Evolutionary conservation across 2,888 invertebrate species (phyloP).

Genomic region (Brachyopa scutellaris): DNA sequence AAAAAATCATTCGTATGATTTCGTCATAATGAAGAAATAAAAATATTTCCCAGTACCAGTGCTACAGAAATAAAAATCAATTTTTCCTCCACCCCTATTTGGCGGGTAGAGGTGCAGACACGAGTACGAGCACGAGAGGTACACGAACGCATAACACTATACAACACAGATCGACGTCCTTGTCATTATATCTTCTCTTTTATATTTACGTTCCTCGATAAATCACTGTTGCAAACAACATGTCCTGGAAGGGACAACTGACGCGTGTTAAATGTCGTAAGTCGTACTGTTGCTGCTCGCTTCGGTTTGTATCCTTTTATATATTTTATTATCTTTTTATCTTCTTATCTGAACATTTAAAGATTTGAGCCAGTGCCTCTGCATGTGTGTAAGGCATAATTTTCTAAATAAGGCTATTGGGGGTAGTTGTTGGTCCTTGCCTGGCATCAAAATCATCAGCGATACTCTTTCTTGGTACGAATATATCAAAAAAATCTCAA

Average conservation of each 20-base stretch:
- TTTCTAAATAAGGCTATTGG: constrained; percentile 43
- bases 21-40: constrained; percentile 53
- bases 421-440: constrained; percentile 32
- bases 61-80: constrained; percentile 40
- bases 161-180: constrained; percentile 10
- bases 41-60: constrained; percentile 21
- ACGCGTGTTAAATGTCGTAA: constrained; percentile 3
- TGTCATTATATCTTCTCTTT: constrained; percentile 32
- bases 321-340: constrained; percentile 58
- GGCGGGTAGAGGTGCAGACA: neutral
- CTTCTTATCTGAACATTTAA: constrained; percentile 37
- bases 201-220: constrained; percentile 44
- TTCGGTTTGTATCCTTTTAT: constrained; percentile 41
- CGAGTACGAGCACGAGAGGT: too few relatives aligned
- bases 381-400: constrained; percentile 35
- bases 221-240: constrained; percentile 46
- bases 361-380: neutral
- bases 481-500: constrained; percentile 34
- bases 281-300: constrained; percentile 35
- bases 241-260: constrained; percentile 21
- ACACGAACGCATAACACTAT: neutral
- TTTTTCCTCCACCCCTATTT: constrained; percentile 22
- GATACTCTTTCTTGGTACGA: neutral
- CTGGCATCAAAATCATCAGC: constrained; percentile 22
- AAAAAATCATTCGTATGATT: constrained; percentile 23